Evolutionary conservation across 2,888 invertebrate genomes (phyloP).

Genomic region (Anoplius nigerrimus): DNA sequence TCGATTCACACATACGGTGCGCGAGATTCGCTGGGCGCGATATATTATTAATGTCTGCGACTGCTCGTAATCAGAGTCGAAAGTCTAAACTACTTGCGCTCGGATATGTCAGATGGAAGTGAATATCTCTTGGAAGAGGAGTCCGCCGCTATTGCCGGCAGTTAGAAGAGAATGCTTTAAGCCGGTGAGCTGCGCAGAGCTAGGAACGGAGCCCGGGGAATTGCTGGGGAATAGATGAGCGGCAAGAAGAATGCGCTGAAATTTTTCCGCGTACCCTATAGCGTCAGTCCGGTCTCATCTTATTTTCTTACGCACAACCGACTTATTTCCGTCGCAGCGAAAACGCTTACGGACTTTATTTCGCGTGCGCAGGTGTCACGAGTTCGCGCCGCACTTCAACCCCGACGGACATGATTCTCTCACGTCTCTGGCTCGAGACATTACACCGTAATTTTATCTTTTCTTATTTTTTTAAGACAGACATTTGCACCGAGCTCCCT

Average conservation of each 20-base stretch:
- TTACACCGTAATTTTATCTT: too few species aligned
- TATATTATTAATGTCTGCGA: not conserved
- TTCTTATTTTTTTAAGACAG: too few species aligned
- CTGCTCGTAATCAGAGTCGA: not conserved
- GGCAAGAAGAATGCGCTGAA: too few species aligned
- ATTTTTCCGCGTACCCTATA: too few species aligned
- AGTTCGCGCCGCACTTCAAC: not conserved
- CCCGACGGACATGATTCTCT: too few species aligned
- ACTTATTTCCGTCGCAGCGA: not conserved
- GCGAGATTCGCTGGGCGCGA: too few species aligned
- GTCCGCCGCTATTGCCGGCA: not conserved
- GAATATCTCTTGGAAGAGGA: not conserved
- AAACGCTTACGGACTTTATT: not conserved
- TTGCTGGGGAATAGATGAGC: not conserved
- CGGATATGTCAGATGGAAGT: not conserved
- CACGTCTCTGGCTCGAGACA: too few species aligned
- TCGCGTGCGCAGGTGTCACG: not conserved
- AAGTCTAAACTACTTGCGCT: not conserved
- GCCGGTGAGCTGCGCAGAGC: not conserved
- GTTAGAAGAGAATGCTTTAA: not conserved
- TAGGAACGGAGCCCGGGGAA: too few species aligned
- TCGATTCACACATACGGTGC: too few species aligned
- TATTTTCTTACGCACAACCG: too few species aligned
- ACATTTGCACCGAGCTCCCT: too few species aligned
- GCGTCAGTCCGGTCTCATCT: too few species aligned